phyloP scores from a whole-genome alignment of 2,888 invertebrate genomes.

The Argyresthia albistria region DNA sequence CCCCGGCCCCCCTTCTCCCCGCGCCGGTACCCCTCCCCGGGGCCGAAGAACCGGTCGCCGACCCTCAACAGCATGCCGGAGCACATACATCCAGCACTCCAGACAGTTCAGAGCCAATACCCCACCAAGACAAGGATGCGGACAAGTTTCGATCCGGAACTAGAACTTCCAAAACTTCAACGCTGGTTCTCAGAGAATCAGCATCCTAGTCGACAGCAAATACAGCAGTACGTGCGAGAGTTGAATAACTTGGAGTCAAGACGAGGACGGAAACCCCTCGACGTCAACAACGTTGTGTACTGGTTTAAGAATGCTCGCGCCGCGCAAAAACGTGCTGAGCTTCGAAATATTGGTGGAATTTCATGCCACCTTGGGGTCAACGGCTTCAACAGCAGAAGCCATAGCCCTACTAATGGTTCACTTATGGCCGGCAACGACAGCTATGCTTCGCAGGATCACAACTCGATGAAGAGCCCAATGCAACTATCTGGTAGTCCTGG shows the following conservation, averaged over 20 bases:
- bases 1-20: slow-evolving; percentile 71
- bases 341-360: slow-evolving; percentile 75
- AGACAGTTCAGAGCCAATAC: slow-evolving; percentile 82
- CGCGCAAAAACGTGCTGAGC: slow-evolving; percentile 92
- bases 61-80: slow-evolving; percentile 61
- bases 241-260: slow-evolving; percentile 94
- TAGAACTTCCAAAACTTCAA: slow-evolving; percentile 95
- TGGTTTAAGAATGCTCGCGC: slow-evolving; percentile 99
- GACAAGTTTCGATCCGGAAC: slow-evolving; percentile 96
- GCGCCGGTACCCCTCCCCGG: slow-evolving; percentile 61
- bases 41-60: slow-evolving; percentile 65
- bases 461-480: slow-evolving; percentile 75
- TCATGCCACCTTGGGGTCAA: slow-evolving; percentile 74
- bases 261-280: slow-evolving; percentile 92
- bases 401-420: slow-evolving; percentile 76
- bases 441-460: slow-evolving; percentile 71
- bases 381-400: slow-evolving; percentile 76
- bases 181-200: slow-evolving; percentile 98
- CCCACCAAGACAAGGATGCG: slow-evolving; percentile 94
- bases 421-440: slow-evolving; percentile 74
- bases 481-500: slow-evolving; percentile 69
- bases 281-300: slow-evolving; percentile 96
- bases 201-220: slow-evolving; percentile 96
- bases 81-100: slow-evolving; percentile 80
- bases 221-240: slow-evolving; percentile 95